These are phyloP conservation scores for Lasioglossum baleicum DNA, from an alignment of 1,140 invertebrate species.

Conservation along the genomic window DNA sequence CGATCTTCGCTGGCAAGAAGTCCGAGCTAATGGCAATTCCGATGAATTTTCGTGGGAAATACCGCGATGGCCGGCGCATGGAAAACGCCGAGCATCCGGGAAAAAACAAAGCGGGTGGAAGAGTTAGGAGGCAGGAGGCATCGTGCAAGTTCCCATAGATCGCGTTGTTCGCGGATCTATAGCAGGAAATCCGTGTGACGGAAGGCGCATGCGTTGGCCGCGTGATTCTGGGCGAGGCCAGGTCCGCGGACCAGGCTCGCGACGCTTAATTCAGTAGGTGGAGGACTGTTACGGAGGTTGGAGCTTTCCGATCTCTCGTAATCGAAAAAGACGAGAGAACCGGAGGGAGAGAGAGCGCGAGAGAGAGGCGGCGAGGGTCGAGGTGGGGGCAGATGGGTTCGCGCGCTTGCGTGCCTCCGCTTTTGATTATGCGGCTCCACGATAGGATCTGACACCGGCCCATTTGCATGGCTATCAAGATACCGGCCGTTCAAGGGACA, in stretches of 20 bases:
- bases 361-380: conserved; percentile 3
- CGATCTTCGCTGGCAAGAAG: too few species aligned
- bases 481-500: conserved; percentile 41
- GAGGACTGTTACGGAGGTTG: conserved; percentile 36
- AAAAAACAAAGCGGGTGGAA: too few species aligned
- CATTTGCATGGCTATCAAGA: conserved; percentile 52
- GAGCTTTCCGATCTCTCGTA: conserved; percentile 32
- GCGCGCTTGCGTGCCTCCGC: conserved; percentile 45
- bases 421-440: conserved; percentile 48
- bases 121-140: too few species aligned
- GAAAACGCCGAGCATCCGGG: too few species aligned
- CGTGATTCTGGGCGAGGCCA: conserved; percentile 47
- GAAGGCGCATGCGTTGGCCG: conserved; percentile 29
- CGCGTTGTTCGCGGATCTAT: conserved; percentile 12
- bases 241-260: conserved; percentile 22
- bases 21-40: too few species aligned
- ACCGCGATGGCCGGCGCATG: too few species aligned
- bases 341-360: background rate
- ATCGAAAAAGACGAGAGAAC: conserved; percentile 38
- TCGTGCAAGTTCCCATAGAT: conserved; percentile 35
- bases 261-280: conserved; percentile 48
- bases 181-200: conserved; percentile 30
- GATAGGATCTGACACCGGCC: conserved; percentile 49
- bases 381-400: conserved; percentile 43
- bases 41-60: too few species aligned